Percentiles rank a stretch among this genome's conserved stretches.
These are phyloP conservation scores for Leptinotarsa haldemani DNA, from an alignment of 2,888 invertebrate species.

Conservation along the genomic window DNA sequence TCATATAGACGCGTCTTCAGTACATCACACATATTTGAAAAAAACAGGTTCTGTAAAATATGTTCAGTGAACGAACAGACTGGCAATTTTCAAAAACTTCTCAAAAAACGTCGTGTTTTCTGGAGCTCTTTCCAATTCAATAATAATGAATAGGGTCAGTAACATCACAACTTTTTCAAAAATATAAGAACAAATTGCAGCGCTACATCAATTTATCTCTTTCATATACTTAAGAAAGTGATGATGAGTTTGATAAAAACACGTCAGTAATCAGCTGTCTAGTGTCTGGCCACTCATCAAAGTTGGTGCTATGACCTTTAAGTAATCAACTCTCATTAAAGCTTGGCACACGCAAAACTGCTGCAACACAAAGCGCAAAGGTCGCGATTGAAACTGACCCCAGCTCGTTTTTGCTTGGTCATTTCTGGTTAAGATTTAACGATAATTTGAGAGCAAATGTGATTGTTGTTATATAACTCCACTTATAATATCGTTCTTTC, in stretches of 20 bases:
- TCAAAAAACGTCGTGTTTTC: too few species aligned
- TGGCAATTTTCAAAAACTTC: too few species aligned
- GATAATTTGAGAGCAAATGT: background rate
- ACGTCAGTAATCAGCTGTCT: background rate
- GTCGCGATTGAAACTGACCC: slow-evolving; percentile 18
- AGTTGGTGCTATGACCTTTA: slow-evolving; percentile 12
- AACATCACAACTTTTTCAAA: too few species aligned
- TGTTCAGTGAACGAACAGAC: too few species aligned
- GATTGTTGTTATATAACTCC: too few species aligned
- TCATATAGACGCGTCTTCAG: too few species aligned
- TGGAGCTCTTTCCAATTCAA: too few species aligned
- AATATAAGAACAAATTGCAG: too few species aligned
- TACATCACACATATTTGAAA: too few species aligned
- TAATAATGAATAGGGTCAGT: too few species aligned
- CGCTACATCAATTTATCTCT: background rate
- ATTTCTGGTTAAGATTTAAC: slow-evolving; percentile 12
- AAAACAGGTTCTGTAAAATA: too few species aligned
- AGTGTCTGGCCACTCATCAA: slow-evolving; percentile 10
- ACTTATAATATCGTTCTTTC: too few species aligned
- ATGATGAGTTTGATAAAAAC: background rate
- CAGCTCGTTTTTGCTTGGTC: slow-evolving; percentile 6
- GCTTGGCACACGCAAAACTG: slow-evolving; percentile 21
- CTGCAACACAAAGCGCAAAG: background rate
- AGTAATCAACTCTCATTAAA: slow-evolving; percentile 22
- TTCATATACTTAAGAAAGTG: background rate